Evolutionary conservation across 2,888 invertebrate genomes (phyloP), one percentile per base, ranked within the genome.

Genomic region (Caenorhabditis zanzibari): DNA sequence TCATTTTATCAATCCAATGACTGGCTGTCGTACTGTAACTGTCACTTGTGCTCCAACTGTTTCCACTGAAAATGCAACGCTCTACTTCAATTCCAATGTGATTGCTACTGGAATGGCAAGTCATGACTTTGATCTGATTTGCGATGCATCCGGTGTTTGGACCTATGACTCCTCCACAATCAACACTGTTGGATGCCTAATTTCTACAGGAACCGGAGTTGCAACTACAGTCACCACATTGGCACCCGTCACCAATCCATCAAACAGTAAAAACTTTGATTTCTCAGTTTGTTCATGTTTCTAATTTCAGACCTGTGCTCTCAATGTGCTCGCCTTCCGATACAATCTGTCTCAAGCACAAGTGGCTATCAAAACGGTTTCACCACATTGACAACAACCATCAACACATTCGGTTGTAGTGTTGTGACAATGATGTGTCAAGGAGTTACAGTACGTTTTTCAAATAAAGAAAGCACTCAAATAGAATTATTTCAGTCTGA

Each of bases 41-140:
- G 64, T 81, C 10, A 75, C 71, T 9, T 84, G 84, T 44, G 83
- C 32, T 38, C 79, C 82, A 10, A 79, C 73, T 49, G 69, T 74
- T 2, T 47, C 72, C 24, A 79, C 79, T 19, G 74, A 79, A 59
- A 79, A 83, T 52, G 83, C 83, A 1, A 82, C 82, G 2, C 26
- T 79, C 12, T 83, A 71, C 52, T 71, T 79, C 19, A 61, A 83
- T 41, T 68, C 71, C 4, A 47, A 44, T 24, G 41, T 47, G 0
- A 28, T 79, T 35, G 47, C 54, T 22, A 80, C 71, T 35, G 80
- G 80, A 64, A 56, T 47, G 64, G 32, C 59, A 2, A 63, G 32
- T 22, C 77, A 79, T 52, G 59, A 47, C 2, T 12, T 82, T 1
- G 35, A 73, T 0, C 24, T 83, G 32, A 38, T 47, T 5, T 84